phyloP scores from a whole-genome alignment of 2,888 invertebrate species.

The Tortrix viridana region DNA sequence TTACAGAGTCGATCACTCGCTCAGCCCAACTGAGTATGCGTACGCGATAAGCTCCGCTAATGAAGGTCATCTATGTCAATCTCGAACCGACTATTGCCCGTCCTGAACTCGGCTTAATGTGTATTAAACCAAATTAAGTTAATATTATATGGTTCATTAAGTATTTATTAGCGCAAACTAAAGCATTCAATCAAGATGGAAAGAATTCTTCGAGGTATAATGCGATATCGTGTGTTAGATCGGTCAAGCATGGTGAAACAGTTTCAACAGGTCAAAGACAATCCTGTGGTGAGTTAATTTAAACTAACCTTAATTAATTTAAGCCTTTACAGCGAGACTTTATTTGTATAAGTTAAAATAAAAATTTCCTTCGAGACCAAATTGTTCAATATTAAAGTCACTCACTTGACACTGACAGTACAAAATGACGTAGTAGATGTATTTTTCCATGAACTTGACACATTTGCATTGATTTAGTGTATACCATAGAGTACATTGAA shows the following conservation, averaged over 20 bases:
- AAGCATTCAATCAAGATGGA: constrained; percentile 85
- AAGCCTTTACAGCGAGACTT: neutral
- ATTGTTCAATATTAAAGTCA: too few species aligned
- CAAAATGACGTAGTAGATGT: too few species aligned
- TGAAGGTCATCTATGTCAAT: constrained; percentile 80
- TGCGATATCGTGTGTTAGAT: constrained; percentile 93
- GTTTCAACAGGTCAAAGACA: constrained; percentile 94
- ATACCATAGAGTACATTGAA: too few species aligned
- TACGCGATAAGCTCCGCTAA: constrained; percentile 66
- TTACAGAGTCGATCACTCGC: constrained; percentile 11
- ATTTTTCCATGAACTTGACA: too few species aligned
- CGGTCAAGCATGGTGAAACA: constrained; percentile 95
- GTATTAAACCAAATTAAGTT: constrained; percentile 30
- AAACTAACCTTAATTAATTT: constrained; percentile 50
- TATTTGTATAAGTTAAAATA: neutral
- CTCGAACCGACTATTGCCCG: constrained; percentile 42
- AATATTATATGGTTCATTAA: constrained; percentile 26
- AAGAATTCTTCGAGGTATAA: constrained; percentile 94
- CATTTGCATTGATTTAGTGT: too few species aligned
- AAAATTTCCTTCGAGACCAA: neutral
- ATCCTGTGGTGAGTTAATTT: constrained; percentile 89
- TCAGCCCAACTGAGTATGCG: constrained; percentile 30
- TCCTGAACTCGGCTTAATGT: constrained; percentile 39
- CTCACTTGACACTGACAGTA: too few species aligned
- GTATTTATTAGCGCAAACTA: constrained; percentile 29